phyloP scores from a whole-genome alignment of 2,888 invertebrate genomes.

The Alsophila aescularia region DNA sequence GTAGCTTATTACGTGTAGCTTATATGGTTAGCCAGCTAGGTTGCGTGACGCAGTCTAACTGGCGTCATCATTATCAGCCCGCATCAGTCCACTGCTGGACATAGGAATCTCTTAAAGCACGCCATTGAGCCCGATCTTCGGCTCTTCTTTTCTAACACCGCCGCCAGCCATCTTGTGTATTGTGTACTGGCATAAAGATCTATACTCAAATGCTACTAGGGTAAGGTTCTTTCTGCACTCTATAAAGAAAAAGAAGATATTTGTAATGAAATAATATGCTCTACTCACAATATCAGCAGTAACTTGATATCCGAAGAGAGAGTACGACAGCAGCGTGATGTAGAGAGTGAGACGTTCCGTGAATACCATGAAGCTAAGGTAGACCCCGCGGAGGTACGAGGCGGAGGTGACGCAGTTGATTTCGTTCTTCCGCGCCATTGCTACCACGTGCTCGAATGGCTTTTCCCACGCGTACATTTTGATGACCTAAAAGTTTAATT shows the following conservation, averaged over 20 bases:
- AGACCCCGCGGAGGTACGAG: slow-evolving; percentile 87
- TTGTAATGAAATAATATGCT: not conserved
- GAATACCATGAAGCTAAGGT: slow-evolving; percentile 90
- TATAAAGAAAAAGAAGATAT: not conserved
- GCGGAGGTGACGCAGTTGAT: slow-evolving; percentile 86
- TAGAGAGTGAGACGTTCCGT: slow-evolving; percentile 94
- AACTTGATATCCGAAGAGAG: slow-evolving; percentile 86
- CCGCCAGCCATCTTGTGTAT: too few relatives aligned
- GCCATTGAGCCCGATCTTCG: too few relatives aligned
- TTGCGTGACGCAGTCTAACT: too few relatives aligned
- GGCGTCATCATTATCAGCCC: too few relatives aligned
- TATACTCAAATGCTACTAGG: too few relatives aligned
- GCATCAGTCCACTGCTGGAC: too few relatives aligned
- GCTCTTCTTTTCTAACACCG: too few relatives aligned
- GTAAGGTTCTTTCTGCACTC: too few relatives aligned
- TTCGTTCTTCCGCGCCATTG: slow-evolving; percentile 88
- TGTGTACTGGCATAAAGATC: too few relatives aligned
- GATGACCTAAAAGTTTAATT: slow-evolving; percentile 86
- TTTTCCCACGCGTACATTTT: slow-evolving; percentile 99
- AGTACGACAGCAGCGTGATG: slow-evolving; percentile 91
- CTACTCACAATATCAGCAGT: slow-evolving; percentile 80
- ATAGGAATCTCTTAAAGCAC: too few relatives aligned
- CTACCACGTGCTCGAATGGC: slow-evolving; percentile 93
- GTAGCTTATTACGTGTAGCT: too few relatives aligned
- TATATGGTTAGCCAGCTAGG: too few relatives aligned